phyloP scores from a whole-genome alignment of 1,140 invertebrate species.

The Cepaea nemoralis region DNA sequence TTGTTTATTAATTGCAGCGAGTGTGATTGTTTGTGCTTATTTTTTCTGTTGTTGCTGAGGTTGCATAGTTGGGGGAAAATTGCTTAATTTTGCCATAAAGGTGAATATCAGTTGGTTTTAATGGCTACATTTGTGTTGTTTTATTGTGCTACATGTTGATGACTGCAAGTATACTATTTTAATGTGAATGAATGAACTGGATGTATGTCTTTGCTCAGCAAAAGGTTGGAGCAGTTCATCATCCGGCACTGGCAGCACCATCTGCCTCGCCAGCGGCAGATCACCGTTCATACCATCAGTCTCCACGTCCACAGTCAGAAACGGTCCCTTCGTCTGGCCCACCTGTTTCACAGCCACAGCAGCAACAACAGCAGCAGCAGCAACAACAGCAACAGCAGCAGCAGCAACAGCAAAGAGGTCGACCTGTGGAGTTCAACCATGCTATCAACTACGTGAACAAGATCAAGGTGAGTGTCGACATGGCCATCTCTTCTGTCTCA shows the following conservation, averaged over 20 bases:
- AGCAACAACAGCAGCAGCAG: slow-evolving; percentile 43
- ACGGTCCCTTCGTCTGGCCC: slow-evolving; percentile 22
- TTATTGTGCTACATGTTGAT: no score
- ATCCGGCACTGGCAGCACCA: background rate
- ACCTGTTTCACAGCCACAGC: slow-evolving; percentile 55
- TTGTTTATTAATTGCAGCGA: no score
- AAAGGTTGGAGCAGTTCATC: slow-evolving; percentile 33
- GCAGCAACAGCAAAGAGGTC: no score
- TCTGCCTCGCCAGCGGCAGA: slow-evolving; percentile 14
- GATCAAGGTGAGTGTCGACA: slow-evolving; percentile 96
- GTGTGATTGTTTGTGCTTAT: no score
- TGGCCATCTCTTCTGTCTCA: no score
- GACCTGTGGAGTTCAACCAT: slow-evolving; percentile 98
- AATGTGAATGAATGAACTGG: no score
- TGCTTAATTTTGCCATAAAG: no score
- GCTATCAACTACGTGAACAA: slow-evolving; percentile 99
- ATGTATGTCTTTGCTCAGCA: slow-evolving; percentile 31
- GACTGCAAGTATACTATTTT: no score
- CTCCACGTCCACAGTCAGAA: slow-evolving; percentile 51
- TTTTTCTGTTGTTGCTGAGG: no score
- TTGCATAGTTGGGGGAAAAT: no score
- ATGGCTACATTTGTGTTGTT: no score
- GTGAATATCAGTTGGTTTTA: no score
- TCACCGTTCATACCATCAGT: slow-evolving; percentile 32
- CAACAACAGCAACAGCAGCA: slow-evolving; percentile 53